phyloP scores from a whole-genome alignment of 2,888 invertebrate species.

The Platyscelio sp. region DNA sequence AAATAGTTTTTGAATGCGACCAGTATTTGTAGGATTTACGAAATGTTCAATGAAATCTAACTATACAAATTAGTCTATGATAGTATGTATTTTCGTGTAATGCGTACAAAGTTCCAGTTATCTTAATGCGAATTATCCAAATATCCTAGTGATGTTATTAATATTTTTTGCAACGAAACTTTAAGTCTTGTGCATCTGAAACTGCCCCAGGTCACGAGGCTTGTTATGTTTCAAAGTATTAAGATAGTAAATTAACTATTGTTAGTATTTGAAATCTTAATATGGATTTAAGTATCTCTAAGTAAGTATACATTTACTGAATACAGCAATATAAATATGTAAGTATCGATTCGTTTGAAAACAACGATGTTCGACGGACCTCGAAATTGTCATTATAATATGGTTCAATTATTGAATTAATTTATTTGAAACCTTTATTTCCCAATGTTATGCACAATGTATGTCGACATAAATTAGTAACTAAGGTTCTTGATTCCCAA shows the following conservation, averaged over 20 bases:
- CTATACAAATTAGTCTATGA: conserved; percentile 24
- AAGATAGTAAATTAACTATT: conserved; percentile 35
- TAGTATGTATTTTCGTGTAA: conserved; percentile 57
- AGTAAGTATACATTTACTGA: conserved; percentile 35
- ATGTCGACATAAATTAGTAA: conserved; percentile 46
- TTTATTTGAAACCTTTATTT: not conserved
- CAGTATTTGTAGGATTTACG: conserved; percentile 11
- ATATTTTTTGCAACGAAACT: conserved; percentile 18
- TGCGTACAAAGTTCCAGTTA: conserved; percentile 37
- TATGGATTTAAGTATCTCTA: not conserved
- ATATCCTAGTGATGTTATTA: conserved; percentile 25
- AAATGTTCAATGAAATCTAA: conserved; percentile 38
- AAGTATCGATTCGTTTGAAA: too few relatives aligned
- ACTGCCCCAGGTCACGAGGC: conserved; percentile 81
- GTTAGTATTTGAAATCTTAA: conserved; percentile 10
- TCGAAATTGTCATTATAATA: not conserved
- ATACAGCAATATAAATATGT: conserved; percentile 22
- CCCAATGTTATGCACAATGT: not conserved
- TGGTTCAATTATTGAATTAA: not conserved
- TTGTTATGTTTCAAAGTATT: conserved; percentile 40
- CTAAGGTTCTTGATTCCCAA: conserved; percentile 30
- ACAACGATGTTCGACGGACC: not conserved
- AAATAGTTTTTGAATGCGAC: not conserved
- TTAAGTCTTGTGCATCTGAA: conserved; percentile 71
- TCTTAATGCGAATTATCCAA: conserved; percentile 2